Conservation (phyloP, 2,113 vertebrate species). For the Odontophorus gujanensis region DNA sequence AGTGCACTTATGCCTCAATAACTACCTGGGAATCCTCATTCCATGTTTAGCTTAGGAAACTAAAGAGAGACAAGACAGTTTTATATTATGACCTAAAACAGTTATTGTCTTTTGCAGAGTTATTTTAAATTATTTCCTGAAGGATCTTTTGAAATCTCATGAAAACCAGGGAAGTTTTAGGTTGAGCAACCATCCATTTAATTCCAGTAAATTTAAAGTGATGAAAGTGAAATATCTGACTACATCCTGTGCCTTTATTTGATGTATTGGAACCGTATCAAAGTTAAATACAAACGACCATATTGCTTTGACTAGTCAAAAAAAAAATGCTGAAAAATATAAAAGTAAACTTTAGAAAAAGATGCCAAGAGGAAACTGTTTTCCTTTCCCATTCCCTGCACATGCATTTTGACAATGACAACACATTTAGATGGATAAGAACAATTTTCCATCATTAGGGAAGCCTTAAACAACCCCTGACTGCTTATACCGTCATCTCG, state of each 20-base stretch:
- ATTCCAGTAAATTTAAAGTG: constrained; percentile 24
- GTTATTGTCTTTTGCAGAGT: background rate
- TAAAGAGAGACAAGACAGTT: background rate
- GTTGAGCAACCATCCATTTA: background rate
- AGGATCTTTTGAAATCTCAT: background rate
- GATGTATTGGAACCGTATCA: background rate
- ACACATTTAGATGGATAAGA: constrained; percentile 62
- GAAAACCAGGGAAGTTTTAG: background rate
- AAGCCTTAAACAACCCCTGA: constrained; percentile 77
- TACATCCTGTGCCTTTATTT: background rate
- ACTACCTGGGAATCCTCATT: too few species aligned
- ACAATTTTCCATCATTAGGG: constrained; percentile 78
- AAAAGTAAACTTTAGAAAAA: constrained; percentile 49
- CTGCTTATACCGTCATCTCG: constrained; percentile 68
- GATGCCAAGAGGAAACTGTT: constrained; percentile 12
- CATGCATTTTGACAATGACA: constrained; percentile 49
- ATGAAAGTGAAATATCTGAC: constrained; percentile 46
- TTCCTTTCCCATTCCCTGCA: constrained; percentile 45
- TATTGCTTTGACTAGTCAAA: background rate
- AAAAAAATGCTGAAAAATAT: background rate
- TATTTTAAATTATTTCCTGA: background rate
- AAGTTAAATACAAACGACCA: constrained; percentile 58
- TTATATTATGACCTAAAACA: background rate
- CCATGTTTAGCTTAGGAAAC: background rate
- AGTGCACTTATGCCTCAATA: too few species aligned